Base-by-base conservation (phyloP, 2,888 invertebrate genomes). In the Panorpa germanica region DNA sequence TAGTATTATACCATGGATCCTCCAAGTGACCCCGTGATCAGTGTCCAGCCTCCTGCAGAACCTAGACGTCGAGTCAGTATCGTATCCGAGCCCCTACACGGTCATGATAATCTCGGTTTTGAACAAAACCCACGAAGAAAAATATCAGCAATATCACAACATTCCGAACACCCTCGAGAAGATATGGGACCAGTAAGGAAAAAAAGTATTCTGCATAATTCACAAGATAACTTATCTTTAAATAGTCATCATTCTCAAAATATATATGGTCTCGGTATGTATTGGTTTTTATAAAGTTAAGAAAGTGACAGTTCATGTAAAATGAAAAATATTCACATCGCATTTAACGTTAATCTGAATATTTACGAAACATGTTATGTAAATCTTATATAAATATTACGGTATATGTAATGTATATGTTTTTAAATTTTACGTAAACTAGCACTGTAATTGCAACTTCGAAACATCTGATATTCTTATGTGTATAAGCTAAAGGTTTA, bases 111-210 rank as follows among this genome's bases (percentile, higher is more conserved):
- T 48, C 53, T 59, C 29, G 70, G 62, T 2, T 72, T 65, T 34
- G 74, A 75, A 44, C 62, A 64, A 55, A 65, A 59, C 46, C 50
- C 53, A 19, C 42, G 47, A 31, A 45, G 48, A 34, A 57, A 53
- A 50, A 53, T 53, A 38, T 53, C 53, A 39, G 55, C 52, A 48
- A 53, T 52, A 38, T 48, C 50, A 3, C 49, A 63, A 43, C 61
- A 63, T 40, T 47, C 60, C 28, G 69, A 70, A 47, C n/a, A n/a
- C n/a, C n/a, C n/a, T n/a, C n/a, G n/a, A n/a, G n/a, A n/a, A n/a
- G n/a, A n/a, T n/a, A 64, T 70, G 38, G 75, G 74, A 34, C 74
- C 75, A 11, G 67, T 69, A 34, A 59, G 75, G 41, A 67, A 72
- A 39, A 74, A 74, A 47, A 74, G 75, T 48, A 74, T 74, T 44